phyloP scores from a whole-genome alignment of 2,113 vertebrate species.

The Taxidea taxus region DNA sequence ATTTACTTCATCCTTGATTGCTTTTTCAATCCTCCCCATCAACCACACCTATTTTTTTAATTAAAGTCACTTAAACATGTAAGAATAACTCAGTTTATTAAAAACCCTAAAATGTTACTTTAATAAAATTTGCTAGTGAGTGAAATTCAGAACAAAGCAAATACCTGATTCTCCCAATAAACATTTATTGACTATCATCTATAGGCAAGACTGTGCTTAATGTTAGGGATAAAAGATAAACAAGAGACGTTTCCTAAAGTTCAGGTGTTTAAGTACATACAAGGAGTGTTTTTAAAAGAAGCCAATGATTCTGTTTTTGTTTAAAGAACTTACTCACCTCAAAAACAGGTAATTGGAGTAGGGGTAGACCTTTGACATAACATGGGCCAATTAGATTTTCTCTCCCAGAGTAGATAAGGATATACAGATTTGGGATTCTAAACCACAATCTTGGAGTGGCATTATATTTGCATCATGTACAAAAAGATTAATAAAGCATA shows the following conservation, averaged over 20 bases:
- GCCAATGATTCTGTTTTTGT: neutral
- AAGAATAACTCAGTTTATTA: neutral
- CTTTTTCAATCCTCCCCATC: neutral
- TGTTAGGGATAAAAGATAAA: neutral
- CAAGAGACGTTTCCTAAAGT: neutral
- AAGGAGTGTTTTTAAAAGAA: neutral
- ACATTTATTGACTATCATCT: neutral
- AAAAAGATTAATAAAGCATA: neutral
- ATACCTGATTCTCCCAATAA: neutral
- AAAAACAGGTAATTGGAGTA: neutral
- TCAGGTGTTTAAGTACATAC: neutral
- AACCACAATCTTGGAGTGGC: neutral
- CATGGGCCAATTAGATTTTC: neutral
- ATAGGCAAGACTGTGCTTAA: neutral
- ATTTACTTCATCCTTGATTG: neutral
- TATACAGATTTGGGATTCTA: neutral
- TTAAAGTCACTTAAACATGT: neutral
- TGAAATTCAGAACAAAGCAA: neutral
- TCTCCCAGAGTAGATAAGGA: neutral
- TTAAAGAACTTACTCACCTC: neutral
- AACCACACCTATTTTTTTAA: neutral
- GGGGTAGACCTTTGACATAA: neutral
- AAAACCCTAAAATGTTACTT: neutral
- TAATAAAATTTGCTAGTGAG: constrained; percentile 3
- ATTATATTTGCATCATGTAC: neutral